Base-by-base conservation (phyloP, 2,797 vertebrate species). In the Leptatherina wallacei region DNA sequence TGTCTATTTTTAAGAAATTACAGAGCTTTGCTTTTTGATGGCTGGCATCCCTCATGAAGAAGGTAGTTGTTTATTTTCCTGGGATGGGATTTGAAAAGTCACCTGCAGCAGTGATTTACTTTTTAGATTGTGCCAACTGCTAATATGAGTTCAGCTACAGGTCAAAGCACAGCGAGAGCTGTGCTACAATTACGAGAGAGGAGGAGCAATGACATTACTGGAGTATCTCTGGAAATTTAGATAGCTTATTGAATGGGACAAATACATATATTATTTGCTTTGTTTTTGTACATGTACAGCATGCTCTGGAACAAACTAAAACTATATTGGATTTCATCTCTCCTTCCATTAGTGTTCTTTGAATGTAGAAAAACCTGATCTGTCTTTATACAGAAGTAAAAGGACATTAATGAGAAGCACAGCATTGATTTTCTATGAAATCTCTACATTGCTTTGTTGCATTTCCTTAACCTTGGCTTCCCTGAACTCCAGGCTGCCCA, bases 381-480 rank as follows among this genome's bases (percentile, higher is more conserved):
- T 51, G 75, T 81, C 84, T 83, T 59, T 49, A 66, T 80, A 75
- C 81, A 74, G 80, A 78, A 57, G 74, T 40, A 77, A 56, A 56
- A 80, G 78, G 84, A 85, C 86, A 91, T 85, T 91, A 88, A 94
- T 89, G 89, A 90, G 78, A 85, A 71, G 80, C 78, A 72, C 72
- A 22, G 30, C 87, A 93, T 93, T 87, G 93, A 93, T 92, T 94
- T 91, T 88, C 83, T 70, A 88, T 92, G 83, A 86, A 90, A 91
- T 87, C 75, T 61, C 82, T 71, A 64, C 75, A 51, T 77, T 78
- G 76, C 85, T 91, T 88, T 91, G 89, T 87, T 91, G 84, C 85
- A 78, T 92, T 93, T 88, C 69, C 77, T 89, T 91, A 93, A 91
- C 90, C 88, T 91, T 92, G 88, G 85, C 81, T 87, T 77, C 65